Evolutionary conservation across 2,113 vertebrate genomes (phyloP), one percentile per base, ranked within the genome.

Genomic region (Nannobrachium achirus): DNA sequence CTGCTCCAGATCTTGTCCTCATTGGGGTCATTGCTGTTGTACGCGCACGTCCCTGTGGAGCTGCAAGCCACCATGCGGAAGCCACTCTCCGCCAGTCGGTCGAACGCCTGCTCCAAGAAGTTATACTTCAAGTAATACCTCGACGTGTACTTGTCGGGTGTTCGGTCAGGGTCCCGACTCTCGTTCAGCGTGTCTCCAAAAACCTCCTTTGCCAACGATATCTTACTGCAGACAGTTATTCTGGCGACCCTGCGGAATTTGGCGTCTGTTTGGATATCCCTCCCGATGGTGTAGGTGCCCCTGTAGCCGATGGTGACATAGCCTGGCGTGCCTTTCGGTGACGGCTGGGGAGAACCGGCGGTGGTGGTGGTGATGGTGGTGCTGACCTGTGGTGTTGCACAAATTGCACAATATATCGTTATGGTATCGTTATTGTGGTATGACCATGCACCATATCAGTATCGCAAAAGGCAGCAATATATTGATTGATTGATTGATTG

Each of bases 1-100:
- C 97, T 98, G 91, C 95, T 97, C 98, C 97, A 99, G 91, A 96
- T 94, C 91, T 97, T 98, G 93, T 99, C 97, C 15, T 98, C 97
- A 39, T 92, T 95, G 10, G 95, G 96, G 59, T 99, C 97, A 19
- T 75, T 95, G 48, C 94, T 91, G 56, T 76, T 94, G 71, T 98
- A 98, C 19, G 97, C 97, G 90, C 97, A 98, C 55, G 98, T 98
- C 82, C 98, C 97, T 0, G 97, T 98, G 90, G 97, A 99, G 81
- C 93, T 98, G 87, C 97, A 99, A 48, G 97, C 98, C 76, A 96
- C 96, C 97, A 99, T 99, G 89, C 93, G 95, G 92, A 99, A 99
- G 56, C 98, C 97, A 0, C 93, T 88, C 49, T 97, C 95, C 1
- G 95, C 94, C 73, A 99, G 93, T 45, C 94, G 94, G 87, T 99